Conservation (phyloP, 1,140 invertebrate genomes). For the Ectropis grisescens region DNA sequence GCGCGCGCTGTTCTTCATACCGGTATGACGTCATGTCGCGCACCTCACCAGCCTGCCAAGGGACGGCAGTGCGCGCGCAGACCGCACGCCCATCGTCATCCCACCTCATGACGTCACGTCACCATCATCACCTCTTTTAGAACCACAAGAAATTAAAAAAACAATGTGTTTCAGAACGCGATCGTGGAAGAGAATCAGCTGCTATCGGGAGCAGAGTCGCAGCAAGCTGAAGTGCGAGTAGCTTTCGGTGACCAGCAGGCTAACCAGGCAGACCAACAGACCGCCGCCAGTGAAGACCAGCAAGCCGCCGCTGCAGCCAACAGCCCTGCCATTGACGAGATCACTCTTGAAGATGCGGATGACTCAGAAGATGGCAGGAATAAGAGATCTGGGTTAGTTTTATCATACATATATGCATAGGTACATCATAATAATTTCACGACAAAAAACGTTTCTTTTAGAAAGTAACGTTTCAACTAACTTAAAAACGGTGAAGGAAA, state of each 20-base stretch:
- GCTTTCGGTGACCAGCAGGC: conserved; percentile 67
- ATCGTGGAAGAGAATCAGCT: conserved; percentile 63
- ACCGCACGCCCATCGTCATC: conserved; percentile 49
- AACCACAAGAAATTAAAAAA: no score
- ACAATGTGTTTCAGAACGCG: conserved; percentile 48
- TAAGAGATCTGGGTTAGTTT: no score
- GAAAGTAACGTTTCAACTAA: no score
- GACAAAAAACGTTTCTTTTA: no score
- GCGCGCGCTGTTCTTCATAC: conserved; percentile 45
- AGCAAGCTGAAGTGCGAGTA: conserved; percentile 75
- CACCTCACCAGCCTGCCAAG: conserved; percentile 45
- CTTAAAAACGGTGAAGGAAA: no score
- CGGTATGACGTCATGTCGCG: conserved; percentile 63
- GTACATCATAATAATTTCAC: no score
- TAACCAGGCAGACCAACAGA: conserved; percentile 47
- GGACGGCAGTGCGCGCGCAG: conserved; percentile 54
- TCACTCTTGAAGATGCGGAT: conserved; percentile 75
- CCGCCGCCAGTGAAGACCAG: conserved; percentile 61
- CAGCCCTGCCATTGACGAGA: conserved; percentile 69
- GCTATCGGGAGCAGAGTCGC: conserved; percentile 71
- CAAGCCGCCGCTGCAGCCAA: conserved; percentile 70
- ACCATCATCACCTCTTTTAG: no score
- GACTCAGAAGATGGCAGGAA: conserved; percentile 82
- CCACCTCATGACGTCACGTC: conserved; percentile 47
- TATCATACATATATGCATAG: no score